Evolutionary conservation across 2,113 vertebrate species (phyloP), one percentile per base, ranked within the genome.

Genomic region (Saiga tatarica): DNA sequence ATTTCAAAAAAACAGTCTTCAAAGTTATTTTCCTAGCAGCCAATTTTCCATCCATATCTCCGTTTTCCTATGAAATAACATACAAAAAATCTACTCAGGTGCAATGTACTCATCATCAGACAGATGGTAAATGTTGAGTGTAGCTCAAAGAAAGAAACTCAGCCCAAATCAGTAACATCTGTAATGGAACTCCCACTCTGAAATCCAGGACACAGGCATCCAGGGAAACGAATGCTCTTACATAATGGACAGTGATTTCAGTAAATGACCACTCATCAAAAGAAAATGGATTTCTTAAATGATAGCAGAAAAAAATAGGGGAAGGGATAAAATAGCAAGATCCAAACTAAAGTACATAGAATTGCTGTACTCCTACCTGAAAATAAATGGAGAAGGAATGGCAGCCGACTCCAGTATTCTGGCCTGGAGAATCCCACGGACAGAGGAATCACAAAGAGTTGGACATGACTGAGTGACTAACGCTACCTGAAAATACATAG

Each of bases 161-260:
- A 52, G 88, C 64, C 53, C 91, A 86, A 91, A 97, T 97, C 97
- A 94, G 76, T 97, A 93, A 13, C 82, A 53, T 7, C 86, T 95
- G 57, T 95, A 94, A 97, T 95, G 79, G 96, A 95, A 96, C 83
- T 59, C 96, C 93, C 39, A 91, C 16, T 7, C 95, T 19, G 36
- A 87, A 78, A 79, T 12, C 59, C n/a, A 13, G 59, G 85, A 78
- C 59, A 55, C 6, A 30, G 67, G 64, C 91, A 78, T 60, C 50
- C 8, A 33, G 87, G 78, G 81, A 92, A 62, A 87, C 82, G 67
- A 39, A 76, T 78, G 78, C 52, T 74, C 60, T 87, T 92, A 67
- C 19, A 25, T 96, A 96, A 96, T 94, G 86, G 96, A 97, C 28
- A 96, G 89, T 62, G 47, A 92, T 94, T 96, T 89, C 91, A 98